A percentile compares a stretch with the other conserved stretches of the same genome.
phyloP scores from a whole-genome alignment of 2,797 vertebrate species.

The Champsocephalus gunnari region DNA sequence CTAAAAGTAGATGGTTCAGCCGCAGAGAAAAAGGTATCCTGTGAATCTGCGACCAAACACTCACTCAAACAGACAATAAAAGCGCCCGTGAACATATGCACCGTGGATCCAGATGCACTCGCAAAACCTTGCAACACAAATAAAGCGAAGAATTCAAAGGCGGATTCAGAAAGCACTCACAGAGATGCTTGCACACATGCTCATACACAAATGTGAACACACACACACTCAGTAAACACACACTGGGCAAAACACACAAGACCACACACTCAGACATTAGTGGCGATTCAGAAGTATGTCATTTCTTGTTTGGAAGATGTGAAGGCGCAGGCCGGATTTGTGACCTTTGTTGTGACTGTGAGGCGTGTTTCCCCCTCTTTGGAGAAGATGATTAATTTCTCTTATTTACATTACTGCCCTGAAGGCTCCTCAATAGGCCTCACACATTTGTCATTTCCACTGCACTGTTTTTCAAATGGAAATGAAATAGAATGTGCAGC shows the following conservation, averaged over 20 bases:
- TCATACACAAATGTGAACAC: conserved; percentile 17
- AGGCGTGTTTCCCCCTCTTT: conserved; percentile 71
- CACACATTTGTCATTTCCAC: conserved; percentile 82
- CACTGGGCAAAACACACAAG: conserved; percentile 26
- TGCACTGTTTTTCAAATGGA: conserved; percentile 80
- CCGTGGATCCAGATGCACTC: conserved; percentile 8
- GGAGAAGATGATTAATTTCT: conserved; percentile 82
- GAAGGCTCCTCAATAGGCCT: conserved; percentile 72
- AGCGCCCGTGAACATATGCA: conserved; percentile 14
- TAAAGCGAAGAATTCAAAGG: conserved; percentile 44
- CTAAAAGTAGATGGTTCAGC: conserved; percentile 77
- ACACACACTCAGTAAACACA: conserved; percentile 27
- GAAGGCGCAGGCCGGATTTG: conserved; percentile 62
- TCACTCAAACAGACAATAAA: conserved; percentile 57
- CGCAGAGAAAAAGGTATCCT: conserved; percentile 66
- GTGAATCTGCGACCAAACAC: conserved; percentile 59
- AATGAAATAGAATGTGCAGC: conserved; percentile 76
- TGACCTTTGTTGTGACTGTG: conserved; percentile 81
- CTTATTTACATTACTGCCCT: conserved; percentile 83
- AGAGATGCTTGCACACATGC: conserved; percentile 14
- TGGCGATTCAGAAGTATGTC: conserved; percentile 73
- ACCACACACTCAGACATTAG: conserved; percentile 66
- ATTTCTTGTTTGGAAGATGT: conserved; percentile 75
- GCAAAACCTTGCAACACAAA: conserved; percentile 30
- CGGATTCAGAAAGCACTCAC: conserved; percentile 23